phyloP scores from a whole-genome alignment of 2,113 vertebrate species.

The Chaetorhynchus papuensis region DNA sequence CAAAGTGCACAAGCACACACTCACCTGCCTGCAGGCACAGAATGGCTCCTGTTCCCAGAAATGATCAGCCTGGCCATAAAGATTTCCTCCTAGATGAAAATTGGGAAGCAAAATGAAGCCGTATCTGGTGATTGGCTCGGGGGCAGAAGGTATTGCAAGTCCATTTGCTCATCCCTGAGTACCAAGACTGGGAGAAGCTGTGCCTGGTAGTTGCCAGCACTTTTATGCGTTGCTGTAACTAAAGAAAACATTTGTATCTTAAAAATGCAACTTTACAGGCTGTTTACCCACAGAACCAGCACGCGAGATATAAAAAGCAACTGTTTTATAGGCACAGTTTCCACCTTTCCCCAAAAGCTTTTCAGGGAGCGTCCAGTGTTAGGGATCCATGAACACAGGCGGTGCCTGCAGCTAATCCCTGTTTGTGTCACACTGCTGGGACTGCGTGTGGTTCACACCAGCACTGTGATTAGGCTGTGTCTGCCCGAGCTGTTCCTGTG shows the following conservation, averaged over 20 bases:
- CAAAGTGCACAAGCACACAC: not conserved
- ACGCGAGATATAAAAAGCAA: not conserved
- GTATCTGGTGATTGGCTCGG: not conserved
- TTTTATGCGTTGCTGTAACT: constrained; percentile 16
- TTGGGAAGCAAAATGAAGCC: not conserved
- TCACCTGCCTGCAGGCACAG: not conserved
- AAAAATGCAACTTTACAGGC: constrained; percentile 7
- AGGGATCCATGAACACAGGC: not conserved
- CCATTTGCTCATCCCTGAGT: not conserved
- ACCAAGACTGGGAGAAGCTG: not conserved
- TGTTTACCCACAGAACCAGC: not conserved
- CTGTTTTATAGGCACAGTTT: not conserved
- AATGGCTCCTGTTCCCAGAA: not conserved
- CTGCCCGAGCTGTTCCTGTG: not conserved
- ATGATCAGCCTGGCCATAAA: not conserved
- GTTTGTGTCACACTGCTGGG: not conserved
- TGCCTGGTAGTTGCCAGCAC: not conserved
- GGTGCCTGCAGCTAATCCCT: not conserved
- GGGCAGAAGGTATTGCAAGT: not conserved
- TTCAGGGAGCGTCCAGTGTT: not conserved
- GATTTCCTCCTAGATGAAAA: not conserved
- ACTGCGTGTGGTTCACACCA: not conserved
- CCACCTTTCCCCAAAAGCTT: constrained; percentile 4
- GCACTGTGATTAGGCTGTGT: not conserved
- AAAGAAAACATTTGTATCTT: not conserved